A percentile compares a stretch with the other conserved stretches of the same genome.
Conservation (phyloP, 2,113 vertebrate species). For the Grallaria varia region DNA sequence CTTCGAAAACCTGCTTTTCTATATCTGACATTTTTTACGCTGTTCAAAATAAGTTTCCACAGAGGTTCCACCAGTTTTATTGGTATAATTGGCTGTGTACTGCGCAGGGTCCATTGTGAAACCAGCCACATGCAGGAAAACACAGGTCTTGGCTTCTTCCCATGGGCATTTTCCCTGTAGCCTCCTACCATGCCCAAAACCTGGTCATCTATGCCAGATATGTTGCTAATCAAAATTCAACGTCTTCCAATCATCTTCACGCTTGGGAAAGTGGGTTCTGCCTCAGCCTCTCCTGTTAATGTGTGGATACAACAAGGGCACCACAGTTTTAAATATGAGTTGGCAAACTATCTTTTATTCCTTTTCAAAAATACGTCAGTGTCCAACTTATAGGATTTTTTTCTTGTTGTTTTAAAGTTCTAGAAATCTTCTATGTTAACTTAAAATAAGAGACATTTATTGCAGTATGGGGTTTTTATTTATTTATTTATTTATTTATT, state of each 20-base stretch:
- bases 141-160: not conserved
- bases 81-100: rapidly evolving
- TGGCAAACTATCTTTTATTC: not conserved
- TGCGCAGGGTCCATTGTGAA: not conserved
- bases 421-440: not conserved
- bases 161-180: too few relatives aligned
- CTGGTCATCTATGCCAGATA: not conserved
- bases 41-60: not conserved
- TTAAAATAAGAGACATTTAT: not conserved
- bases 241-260: not conserved
- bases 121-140: not conserved
- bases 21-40: not conserved
- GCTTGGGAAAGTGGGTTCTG: not conserved
- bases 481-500: too few relatives aligned
- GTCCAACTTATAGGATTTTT: not conserved
- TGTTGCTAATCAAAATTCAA: not conserved
- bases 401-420: not conserved
- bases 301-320: not conserved
- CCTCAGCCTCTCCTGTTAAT: not conserved
- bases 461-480: not conserved
- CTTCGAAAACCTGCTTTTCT: not conserved
- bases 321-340: not conserved
- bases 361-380: not conserved
- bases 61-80: not conserved
- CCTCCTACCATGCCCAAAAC: not conserved